Percentiles rank a stretch among this genome's conserved stretches.
Conservation (phyloP, 2,888 invertebrate genomes). For the Physocephala rufipes region DNA sequence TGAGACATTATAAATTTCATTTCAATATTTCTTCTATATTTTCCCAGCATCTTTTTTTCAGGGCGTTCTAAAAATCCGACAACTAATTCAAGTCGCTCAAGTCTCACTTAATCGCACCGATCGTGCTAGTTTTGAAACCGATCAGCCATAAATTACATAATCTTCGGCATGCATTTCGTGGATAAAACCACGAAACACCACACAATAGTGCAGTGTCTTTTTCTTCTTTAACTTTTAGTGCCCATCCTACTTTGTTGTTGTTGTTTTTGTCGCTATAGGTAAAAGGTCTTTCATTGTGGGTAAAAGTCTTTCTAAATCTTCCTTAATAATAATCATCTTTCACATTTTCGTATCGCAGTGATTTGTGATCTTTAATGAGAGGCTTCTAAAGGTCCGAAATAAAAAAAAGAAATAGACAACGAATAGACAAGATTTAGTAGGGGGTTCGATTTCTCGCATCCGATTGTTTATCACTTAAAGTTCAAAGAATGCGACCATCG, state of each 20-base stretch:
- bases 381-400: conserved; percentile 49
- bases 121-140: conserved; percentile 9
- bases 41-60: neutral
- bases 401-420: too few species aligned
- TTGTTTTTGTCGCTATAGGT: conserved; percentile 1
- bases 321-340: conserved; percentile 19
- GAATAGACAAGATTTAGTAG: neutral
- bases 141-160: conserved; percentile 35
- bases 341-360: conserved; percentile 47
- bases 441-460: neutral
- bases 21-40: neutral
- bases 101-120: conserved; percentile 21
- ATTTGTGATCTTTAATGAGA: conserved; percentile 60
- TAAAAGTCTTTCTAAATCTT: too few species aligned
- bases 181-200: neutral
- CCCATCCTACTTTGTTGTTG: neutral
- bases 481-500: conserved; percentile 53
- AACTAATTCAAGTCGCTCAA: conserved; percentile 16
- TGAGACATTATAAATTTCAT: neutral
- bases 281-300: neutral
- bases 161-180: conserved; percentile 24
- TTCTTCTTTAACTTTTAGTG: neutral
- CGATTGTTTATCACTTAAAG: conserved; percentile 42
- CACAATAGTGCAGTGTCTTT: neutral
- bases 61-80: neutral